A percentile compares a stretch with the other conserved stretches of the same genome.
Evolutionary conservation across 2,113 vertebrate genomes (phyloP).

Genomic region (Albula goreensis): DNA sequence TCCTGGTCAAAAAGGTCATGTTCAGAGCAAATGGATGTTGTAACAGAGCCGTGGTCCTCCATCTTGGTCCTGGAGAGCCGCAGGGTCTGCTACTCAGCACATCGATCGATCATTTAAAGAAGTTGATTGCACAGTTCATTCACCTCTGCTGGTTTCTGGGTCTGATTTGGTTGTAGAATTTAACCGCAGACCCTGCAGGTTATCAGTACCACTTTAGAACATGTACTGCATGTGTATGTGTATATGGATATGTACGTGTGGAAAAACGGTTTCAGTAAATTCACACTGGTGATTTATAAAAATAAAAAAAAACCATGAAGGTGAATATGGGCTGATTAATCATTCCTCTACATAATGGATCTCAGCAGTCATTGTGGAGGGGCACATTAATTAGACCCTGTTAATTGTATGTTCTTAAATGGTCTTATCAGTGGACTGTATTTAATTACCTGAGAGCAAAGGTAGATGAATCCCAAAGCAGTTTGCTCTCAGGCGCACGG

Average conservation of each 20-base stretch:
- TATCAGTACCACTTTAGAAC: no score
- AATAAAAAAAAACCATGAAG: no score
- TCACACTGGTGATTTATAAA: no score
- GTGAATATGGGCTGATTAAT: background rate
- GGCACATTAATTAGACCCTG: background rate
- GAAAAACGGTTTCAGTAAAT: background rate
- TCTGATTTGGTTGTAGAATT: no score
- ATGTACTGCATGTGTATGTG: background rate
- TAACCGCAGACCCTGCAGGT: no score
- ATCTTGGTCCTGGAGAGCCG: no score
- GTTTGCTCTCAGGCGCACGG: background rate
- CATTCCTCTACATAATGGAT: background rate
- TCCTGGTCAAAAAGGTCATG: background rate
- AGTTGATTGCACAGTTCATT: no score
- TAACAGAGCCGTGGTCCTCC: no score
- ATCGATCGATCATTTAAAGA: no score
- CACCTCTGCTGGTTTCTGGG: no score
- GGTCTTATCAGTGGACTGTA: background rate
- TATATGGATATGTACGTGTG: background rate
- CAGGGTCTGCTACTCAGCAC: no score
- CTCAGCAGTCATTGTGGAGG: background rate
- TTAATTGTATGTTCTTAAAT: conserved; percentile 4
- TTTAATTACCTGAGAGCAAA: background rate
- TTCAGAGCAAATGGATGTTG: background rate
- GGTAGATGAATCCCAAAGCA: background rate